Evolutionary conservation across 53 echinoderm and acorn worm genomes (phyloP).

Genomic region (Holothuria scabra): DNA sequence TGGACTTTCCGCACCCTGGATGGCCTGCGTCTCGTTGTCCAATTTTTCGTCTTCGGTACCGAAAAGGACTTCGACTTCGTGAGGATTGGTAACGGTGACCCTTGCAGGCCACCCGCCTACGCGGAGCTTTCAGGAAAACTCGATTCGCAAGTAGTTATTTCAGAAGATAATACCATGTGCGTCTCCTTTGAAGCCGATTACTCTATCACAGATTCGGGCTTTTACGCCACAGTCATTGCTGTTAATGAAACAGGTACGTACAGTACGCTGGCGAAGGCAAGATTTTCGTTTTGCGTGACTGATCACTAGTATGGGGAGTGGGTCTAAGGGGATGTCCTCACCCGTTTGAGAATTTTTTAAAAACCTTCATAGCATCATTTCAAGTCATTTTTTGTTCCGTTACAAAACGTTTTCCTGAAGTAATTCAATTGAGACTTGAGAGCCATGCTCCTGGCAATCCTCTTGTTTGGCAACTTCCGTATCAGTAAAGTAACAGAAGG

Average conservation of each 20-base stretch:
- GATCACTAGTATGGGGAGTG: no score
- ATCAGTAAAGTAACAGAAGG: no score
- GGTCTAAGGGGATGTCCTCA: no score
- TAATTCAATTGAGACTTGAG: no score
- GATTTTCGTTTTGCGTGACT: no score
- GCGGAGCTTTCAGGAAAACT: background rate
- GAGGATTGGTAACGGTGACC: background rate
- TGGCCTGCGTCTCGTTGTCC: background rate
- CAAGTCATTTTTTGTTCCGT: no score
- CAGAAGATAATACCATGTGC: conserved; percentile 23
- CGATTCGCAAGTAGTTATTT: background rate
- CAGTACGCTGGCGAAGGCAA: no score
- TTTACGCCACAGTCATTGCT: background rate
- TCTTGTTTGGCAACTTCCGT: no score
- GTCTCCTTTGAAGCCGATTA: background rate
- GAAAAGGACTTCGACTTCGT: background rate
- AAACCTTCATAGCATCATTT: no score
- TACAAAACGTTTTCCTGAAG: no score
- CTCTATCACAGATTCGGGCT: background rate
- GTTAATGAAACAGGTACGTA: conserved; percentile 3
- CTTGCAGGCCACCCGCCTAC: background rate
- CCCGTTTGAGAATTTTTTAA: no score
- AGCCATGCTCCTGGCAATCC: no score
- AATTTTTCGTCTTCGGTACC: background rate
- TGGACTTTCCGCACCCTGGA: background rate